A percentile compares a stretch with the other conserved stretches of the same genome.
phyloP scores from a whole-genome alignment of 2,797 vertebrate genomes.

The Micrastur ruficollis region DNA sequence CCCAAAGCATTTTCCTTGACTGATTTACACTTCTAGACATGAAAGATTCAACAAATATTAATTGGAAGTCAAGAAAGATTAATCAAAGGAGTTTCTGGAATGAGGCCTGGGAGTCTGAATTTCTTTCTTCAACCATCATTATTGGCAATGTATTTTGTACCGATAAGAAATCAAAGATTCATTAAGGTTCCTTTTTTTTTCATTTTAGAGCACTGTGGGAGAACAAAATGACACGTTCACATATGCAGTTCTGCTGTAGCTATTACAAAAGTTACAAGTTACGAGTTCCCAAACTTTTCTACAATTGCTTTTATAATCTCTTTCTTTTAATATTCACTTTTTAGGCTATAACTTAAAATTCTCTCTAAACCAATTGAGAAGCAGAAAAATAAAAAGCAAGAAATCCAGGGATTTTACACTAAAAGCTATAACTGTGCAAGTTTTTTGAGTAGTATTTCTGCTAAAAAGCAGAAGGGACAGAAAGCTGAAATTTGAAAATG shows the following conservation, averaged over 20 bases:
- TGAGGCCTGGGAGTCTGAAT: not conserved
- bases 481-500: slow-evolving; percentile 12
- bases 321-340: slow-evolving; percentile 50
- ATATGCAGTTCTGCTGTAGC: not conserved
- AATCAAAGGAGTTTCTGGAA: not conserved
- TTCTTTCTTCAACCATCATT: not conserved
- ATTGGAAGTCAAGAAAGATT: not conserved
- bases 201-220: not conserved
- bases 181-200: not conserved
- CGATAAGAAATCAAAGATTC: not conserved
- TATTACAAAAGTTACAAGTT: not conserved
- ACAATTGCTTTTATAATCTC: slow-evolving; percentile 48
- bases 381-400: slow-evolving; percentile 45
- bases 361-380: slow-evolving; percentile 54
- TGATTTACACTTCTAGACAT: not conserved
- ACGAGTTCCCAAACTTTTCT: not conserved
- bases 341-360: slow-evolving; percentile 15
- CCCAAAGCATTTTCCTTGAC: not conserved
- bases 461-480: not conserved
- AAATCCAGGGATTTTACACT: slow-evolving; percentile 49
- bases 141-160: not conserved
- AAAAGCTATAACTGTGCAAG: slow-evolving; percentile 12
- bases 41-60: not conserved
- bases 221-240: accelerated
- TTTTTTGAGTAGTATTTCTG: not conserved